Percentiles rank a stretch among this genome's conserved stretches.
phyloP scores from a whole-genome alignment of 23 tunicate species.

The Aplidium turbinatum region DNA sequence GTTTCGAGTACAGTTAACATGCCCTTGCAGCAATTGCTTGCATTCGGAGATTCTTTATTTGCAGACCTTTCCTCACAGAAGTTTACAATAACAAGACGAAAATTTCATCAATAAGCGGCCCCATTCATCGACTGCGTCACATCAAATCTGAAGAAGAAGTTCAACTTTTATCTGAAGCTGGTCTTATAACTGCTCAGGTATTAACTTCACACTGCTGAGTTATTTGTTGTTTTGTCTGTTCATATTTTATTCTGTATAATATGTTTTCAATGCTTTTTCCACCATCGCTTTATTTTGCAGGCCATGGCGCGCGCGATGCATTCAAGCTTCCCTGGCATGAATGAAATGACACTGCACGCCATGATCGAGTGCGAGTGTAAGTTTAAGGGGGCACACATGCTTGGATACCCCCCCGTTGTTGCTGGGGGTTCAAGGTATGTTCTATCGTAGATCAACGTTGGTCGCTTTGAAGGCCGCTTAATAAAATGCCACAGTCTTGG shows the following conservation, averaged over 20 bases:
- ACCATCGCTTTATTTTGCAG: conserved; percentile 36
- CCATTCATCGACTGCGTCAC: conserved; percentile 64
- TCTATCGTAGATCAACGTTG: too few relatives aligned
- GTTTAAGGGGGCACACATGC: conserved; percentile 78
- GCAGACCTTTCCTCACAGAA: conserved; percentile 71
- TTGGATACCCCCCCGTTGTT: conserved; percentile 93
- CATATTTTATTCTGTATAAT: neutral
- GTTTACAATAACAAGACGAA: conserved; percentile 33
- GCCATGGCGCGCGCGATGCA: conserved; percentile 50
- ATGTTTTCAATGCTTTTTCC: neutral
- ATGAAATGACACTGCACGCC: conserved; percentile 68
- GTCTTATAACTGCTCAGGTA: conserved; percentile 65
- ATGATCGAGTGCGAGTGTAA: conserved; percentile 65
- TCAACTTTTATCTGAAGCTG: conserved; percentile 60
- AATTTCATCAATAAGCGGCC: conserved; percentile 26
- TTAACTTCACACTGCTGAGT: too few relatives aligned
- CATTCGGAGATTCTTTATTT: neutral
- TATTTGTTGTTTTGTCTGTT: neutral
- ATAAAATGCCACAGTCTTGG: too few relatives aligned
- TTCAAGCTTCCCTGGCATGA: conserved; percentile 47
- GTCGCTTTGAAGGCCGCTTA: too few relatives aligned
- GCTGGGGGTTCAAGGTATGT: conserved; percentile 79
- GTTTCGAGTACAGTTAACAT: neutral
- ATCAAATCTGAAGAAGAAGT: conserved; percentile 65
- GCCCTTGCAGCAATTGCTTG: neutral